Evolutionary conservation across 2,797 vertebrate species (phyloP), one percentile per base, ranked within the genome.

Genomic region (Brachyrhaphis roseni): DNA sequence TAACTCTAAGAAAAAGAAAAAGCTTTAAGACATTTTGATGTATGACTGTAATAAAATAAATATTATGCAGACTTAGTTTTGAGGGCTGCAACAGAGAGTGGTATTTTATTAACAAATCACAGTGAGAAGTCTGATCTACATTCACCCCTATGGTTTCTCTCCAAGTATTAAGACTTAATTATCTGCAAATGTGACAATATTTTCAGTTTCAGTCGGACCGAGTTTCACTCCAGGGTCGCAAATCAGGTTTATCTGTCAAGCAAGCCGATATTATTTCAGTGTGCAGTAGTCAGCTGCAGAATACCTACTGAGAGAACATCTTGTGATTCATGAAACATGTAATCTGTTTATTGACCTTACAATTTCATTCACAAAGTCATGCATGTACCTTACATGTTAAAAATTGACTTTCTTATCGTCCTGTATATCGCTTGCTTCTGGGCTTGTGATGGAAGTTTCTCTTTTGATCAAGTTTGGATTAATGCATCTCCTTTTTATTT

Each of bases 361-460:
- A 76, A 76, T 77, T 89, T 85, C 6, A 74, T 85, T 77, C 31
- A 80, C 49, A 83, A 78, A 66, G 46, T 53, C 41, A 77, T n/a
- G 66, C 4, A 31, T 75, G 76, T 28, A 16, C 47, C 23, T 70
- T n/a, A 13, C 71, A 57, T 31, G 81, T 86, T 87, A 84, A 90
- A 82, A 51, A 62, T 82, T 84, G 87, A 88, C 72, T 31, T 81
- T 1, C 13, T 31, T 46, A 59, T 47, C 45, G 0, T 45, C n/a
- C 76, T 74, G 45, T 20, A 39, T 53, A 43, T 78, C 1, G 0
- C 12, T 23, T 39, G 36, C 64, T 26, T 41, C 34, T 41, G 64
- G 36, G 20, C 20, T 68, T 41, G 23, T 41, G 8, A 64, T 23
- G 62, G 34, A 64, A 64, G 18, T 18, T 39, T 64, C 34, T 64